phyloP scores from a whole-genome alignment of 2,797 vertebrate species.

The Acanthurus leucopareius region DNA sequence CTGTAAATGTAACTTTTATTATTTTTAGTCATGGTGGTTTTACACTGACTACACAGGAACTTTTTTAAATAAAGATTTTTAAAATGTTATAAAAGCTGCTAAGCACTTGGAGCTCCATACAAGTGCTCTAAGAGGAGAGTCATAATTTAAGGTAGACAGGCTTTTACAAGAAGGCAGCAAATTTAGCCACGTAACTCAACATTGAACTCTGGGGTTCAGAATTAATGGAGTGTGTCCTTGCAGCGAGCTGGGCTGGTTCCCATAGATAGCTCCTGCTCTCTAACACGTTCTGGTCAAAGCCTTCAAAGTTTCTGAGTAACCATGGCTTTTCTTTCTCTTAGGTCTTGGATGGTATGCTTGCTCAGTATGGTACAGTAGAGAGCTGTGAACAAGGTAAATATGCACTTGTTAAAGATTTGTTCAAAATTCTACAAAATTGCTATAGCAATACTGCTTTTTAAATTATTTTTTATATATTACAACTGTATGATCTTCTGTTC shows the following conservation, averaged over 20 bases:
- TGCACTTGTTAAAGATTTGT: not conserved
- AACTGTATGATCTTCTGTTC: too few relatives aligned
- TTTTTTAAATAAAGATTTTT: conserved; percentile 6
- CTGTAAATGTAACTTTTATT: not conserved
- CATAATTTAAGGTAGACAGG: conserved; percentile 40
- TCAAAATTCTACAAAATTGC: not conserved
- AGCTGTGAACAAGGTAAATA: conserved; percentile 98
- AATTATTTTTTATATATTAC: not conserved
- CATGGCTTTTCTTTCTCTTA: conserved; percentile 64
- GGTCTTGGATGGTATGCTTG: conserved; percentile 97
- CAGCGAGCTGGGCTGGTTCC: conserved; percentile 43
- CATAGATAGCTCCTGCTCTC: conserved; percentile 50
- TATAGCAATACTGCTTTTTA: not conserved
- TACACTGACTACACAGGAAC: not conserved
- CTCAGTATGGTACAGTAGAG: conserved; percentile 97
- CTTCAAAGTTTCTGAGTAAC: conserved; percentile 32
- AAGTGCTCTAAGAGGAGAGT: not conserved
- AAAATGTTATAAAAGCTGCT: not conserved
- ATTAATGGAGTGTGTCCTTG: conserved; percentile 52
- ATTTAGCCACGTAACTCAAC: conserved; percentile 47
- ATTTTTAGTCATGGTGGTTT: not conserved
- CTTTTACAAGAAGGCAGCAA: conserved; percentile 47
- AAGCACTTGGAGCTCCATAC: not conserved
- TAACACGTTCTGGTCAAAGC: conserved; percentile 49
- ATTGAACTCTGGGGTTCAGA: conserved; percentile 47